Conservation (phyloP, 2,113 vertebrate genomes). For the Symphodus melops region DNA sequence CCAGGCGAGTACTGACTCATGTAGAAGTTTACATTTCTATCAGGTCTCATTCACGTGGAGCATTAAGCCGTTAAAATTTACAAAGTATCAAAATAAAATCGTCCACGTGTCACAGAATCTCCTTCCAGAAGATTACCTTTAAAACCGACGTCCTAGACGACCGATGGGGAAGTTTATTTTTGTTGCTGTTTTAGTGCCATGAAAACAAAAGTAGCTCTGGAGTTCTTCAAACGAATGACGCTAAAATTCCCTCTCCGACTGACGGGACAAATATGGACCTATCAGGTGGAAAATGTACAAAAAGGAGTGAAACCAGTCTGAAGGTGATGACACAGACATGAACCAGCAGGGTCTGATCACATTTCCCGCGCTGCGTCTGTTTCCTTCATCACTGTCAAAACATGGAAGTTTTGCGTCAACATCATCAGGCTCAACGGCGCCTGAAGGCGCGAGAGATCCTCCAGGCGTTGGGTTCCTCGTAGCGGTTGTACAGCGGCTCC, state of each 20-base stretch:
- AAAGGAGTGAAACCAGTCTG: not conserved
- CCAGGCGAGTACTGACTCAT: not conserved
- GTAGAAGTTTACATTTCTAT: not conserved
- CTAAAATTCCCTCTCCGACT: not conserved
- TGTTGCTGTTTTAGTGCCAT: not conserved
- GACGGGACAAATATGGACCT: not conserved
- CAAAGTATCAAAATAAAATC: conserved; percentile 51
- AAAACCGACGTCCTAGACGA: not conserved
- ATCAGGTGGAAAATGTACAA: not conserved
- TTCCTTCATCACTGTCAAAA: not conserved
- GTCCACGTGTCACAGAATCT: not conserved
- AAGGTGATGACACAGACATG: not conserved
- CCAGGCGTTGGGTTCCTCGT: conserved; percentile 98
- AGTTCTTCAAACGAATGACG: conserved; percentile 2
- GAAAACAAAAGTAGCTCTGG: not conserved
- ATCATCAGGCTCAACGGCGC: conserved; percentile 80
- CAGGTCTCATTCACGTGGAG: not conserved
- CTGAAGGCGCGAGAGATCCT: conserved; percentile 96
- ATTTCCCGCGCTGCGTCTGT: not conserved
- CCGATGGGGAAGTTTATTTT: not conserved
- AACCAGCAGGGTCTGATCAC: not conserved
- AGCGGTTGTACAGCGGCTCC: conserved; percentile 97
- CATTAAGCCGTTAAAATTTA: conserved; percentile 5
- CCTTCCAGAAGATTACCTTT: conserved; percentile 11
- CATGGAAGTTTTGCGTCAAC: fast-evolving